phyloP scores from a whole-genome alignment of 2,113 vertebrate genomes.

The Neogobius melanostomus region DNA sequence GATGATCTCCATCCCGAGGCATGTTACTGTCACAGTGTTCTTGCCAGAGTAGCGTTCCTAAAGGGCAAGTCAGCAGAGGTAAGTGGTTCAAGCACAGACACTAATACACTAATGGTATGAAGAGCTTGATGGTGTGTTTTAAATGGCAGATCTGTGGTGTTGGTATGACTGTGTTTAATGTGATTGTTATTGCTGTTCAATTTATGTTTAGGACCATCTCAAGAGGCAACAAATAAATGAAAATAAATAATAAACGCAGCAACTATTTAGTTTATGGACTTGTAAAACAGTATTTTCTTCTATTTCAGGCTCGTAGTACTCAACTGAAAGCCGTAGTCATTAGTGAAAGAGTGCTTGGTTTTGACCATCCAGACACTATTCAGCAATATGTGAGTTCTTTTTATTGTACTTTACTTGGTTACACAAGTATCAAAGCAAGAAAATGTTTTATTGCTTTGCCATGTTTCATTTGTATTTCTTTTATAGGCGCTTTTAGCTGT shows the following conservation, averaged over 20 bases:
- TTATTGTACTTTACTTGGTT: neutral
- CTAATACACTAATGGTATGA: too few species aligned
- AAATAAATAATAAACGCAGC: too few species aligned
- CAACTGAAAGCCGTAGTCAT: constrained; percentile 81
- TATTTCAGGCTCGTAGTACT: constrained; percentile 76
- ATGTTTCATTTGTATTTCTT: neutral
- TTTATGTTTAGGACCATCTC: neutral
- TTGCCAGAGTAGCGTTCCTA: constrained; percentile 77
- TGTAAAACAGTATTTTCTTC: neutral
- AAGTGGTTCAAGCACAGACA: neutral
- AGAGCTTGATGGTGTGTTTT: too few species aligned
- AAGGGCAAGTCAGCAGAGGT: constrained; percentile 75
- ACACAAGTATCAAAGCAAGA: neutral
- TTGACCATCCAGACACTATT: constrained; percentile 81
- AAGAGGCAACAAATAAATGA: too few species aligned
- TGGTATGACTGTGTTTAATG: neutral
- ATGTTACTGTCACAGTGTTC: constrained; percentile 71
- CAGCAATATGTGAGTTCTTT: constrained; percentile 79
- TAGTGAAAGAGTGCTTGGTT: constrained; percentile 81
- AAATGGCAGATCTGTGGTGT: too few species aligned
- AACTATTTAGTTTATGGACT: neutral
- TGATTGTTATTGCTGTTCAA: neutral
- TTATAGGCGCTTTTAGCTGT: constrained; percentile 74
- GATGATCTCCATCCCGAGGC: constrained; percentile 79
- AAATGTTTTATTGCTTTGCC: neutral